phyloP scores from a whole-genome alignment of 2,113 vertebrate species.

The Leptobrachium leishanense region DNA sequence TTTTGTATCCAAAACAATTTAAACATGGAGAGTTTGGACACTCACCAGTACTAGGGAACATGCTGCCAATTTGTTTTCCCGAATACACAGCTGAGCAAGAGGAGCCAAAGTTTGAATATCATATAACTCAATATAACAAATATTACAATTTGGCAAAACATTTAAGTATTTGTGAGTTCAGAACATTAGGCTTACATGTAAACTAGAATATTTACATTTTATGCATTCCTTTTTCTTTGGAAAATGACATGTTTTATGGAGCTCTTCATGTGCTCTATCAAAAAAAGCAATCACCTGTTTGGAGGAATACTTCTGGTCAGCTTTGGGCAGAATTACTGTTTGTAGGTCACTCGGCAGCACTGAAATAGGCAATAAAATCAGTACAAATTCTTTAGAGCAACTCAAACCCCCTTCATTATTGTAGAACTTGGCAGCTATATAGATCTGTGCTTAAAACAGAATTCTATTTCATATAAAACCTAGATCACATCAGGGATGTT shows the following conservation, averaged over 20 bases:
- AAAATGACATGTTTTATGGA: conserved; percentile 27
- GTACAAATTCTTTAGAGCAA: background rate
- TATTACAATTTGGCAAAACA: conserved; percentile 28
- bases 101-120: conserved; percentile 40
- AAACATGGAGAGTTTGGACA: conserved; percentile 35
- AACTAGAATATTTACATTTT: conserved; percentile 33
- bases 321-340: conserved; percentile 3
- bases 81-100: conserved; percentile 28
- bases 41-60: conserved; percentile 37
- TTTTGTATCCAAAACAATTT: conserved; percentile 40
- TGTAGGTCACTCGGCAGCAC: background rate
- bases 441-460: background rate
- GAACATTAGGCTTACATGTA: conserved; percentile 36
- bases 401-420: background rate
- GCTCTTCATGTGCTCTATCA: background rate
- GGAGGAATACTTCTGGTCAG: conserved; percentile 14
- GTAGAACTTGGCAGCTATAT: background rate
- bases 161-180: conserved; percentile 44
- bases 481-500: background rate
- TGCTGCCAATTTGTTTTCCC: conserved; percentile 40
- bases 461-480: background rate
- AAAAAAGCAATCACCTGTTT: conserved; percentile 14
- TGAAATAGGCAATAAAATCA: conserved; percentile 3
- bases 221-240: conserved; percentile 10
- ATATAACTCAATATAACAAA: conserved; percentile 36